phyloP scores from a whole-genome alignment of 1,140 invertebrate species.

The Magallana gigas region DNA sequence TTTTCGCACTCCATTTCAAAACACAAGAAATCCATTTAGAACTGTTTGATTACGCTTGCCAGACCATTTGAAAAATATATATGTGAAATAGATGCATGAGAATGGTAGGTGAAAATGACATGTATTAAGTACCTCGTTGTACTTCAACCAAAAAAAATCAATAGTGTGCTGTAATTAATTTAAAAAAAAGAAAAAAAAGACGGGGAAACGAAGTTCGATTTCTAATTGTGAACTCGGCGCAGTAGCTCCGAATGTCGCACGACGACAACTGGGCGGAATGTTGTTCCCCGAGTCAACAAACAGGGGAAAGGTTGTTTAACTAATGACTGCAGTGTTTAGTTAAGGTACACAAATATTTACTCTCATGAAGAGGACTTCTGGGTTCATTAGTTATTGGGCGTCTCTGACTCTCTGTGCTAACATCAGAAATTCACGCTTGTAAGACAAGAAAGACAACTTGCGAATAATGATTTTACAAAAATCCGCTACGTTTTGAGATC shows the following conservation, averaged over 20 bases:
- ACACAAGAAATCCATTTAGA: conserved; percentile 27
- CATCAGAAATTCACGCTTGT: not conserved
- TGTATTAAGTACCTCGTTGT: too few relatives aligned
- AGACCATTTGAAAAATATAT: not conserved
- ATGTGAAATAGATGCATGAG: not conserved
- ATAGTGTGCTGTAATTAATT: too few relatives aligned
- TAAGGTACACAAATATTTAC: conserved; percentile 22
- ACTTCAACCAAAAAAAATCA: too few relatives aligned
- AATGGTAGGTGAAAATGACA: too few relatives aligned
- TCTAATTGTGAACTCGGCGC: not conserved
- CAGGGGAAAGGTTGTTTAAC: not conserved
- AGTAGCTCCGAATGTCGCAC: not conserved
- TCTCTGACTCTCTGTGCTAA: too few relatives aligned
- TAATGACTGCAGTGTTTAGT: not conserved
- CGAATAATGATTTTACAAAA: too few relatives aligned
- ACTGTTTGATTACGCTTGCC: not conserved
- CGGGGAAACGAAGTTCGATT: too few relatives aligned
- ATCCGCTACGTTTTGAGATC: too few relatives aligned
- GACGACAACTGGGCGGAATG: conserved; percentile 5
- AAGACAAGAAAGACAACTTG: not conserved
- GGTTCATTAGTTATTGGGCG: too few relatives aligned
- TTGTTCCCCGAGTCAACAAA: not conserved
- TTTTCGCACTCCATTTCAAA: not conserved
- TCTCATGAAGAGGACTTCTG: not conserved
- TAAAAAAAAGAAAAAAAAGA: too few relatives aligned